Evolutionary conservation across 2,113 vertebrate species (phyloP).

Genomic region (Edolisoma coerulescens): DNA sequence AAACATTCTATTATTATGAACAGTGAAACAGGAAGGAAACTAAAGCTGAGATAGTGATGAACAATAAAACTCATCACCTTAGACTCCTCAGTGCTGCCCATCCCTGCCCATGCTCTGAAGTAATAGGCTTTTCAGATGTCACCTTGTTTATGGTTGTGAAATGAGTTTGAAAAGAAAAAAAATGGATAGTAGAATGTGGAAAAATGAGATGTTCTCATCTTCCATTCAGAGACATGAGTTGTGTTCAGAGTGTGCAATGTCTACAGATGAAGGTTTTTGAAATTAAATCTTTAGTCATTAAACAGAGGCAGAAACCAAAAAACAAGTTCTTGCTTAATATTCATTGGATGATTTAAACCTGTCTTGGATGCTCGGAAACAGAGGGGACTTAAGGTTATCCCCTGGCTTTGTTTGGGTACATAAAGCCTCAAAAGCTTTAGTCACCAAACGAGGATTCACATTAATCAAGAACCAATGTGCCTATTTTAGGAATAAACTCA

Average conservation of each 20-base stretch:
- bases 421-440: background rate
- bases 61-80: background rate
- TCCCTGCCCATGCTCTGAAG: background rate
- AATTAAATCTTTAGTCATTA: background rate
- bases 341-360: background rate
- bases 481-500: background rate
- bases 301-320: background rate
- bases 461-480: background rate
- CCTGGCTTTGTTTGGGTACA: background rate
- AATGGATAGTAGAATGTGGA: background rate
- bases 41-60: background rate
- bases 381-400: background rate
- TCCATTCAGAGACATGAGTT: background rate
- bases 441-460: background rate
- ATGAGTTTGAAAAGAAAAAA: slow-evolving; percentile 2
- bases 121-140: background rate
- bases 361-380: background rate
- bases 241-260: background rate
- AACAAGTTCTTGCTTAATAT: background rate
- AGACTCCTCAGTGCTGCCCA: background rate
- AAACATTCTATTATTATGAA: background rate
- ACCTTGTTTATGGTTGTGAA: background rate
- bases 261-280: background rate
- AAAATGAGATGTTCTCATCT: background rate
- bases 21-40: background rate